Percentiles rank a stretch among this genome's conserved stretches.
Conservation (phyloP, 2,888 invertebrate species). For the Dasysyrphus albostriatus region DNA sequence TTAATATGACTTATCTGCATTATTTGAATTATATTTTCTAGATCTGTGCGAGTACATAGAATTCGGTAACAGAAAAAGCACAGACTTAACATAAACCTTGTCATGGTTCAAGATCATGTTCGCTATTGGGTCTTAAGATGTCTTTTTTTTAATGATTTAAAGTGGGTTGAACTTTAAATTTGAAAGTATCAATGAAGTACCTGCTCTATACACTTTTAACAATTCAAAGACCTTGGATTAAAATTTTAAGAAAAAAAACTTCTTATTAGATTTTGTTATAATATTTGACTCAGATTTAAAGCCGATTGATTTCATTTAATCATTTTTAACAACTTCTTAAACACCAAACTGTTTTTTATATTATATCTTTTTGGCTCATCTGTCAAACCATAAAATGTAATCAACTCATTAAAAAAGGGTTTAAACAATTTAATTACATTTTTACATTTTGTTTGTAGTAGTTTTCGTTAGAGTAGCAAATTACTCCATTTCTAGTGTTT, state of each 20-base stretch:
- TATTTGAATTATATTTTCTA: too few species aligned
- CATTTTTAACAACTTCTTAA: background rate
- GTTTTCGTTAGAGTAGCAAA: too few species aligned
- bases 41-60: background rate
- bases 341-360: too few species aligned
- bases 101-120: constrained; percentile 24
- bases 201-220: background rate
- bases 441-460: too few species aligned
- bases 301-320: constrained; percentile 22
- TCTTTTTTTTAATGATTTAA: background rate
- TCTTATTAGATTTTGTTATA: background rate
- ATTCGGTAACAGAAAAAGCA: background rate
- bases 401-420: too few species aligned
- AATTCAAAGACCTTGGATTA: constrained; percentile 17
- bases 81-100: background rate
- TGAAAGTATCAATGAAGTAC: constrained; percentile 36
- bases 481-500: too few species aligned
- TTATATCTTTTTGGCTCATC: background rate
- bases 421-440: too few species aligned
- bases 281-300: constrained; percentile 4
- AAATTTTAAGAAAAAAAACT: background rate
- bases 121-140: constrained; percentile 6
- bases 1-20: too few species aligned
- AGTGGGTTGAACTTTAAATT: constrained; percentile 17
- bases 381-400: background rate